phyloP scores from a whole-genome alignment of 2,113 vertebrate genomes.

The Neotoma lepida region DNA sequence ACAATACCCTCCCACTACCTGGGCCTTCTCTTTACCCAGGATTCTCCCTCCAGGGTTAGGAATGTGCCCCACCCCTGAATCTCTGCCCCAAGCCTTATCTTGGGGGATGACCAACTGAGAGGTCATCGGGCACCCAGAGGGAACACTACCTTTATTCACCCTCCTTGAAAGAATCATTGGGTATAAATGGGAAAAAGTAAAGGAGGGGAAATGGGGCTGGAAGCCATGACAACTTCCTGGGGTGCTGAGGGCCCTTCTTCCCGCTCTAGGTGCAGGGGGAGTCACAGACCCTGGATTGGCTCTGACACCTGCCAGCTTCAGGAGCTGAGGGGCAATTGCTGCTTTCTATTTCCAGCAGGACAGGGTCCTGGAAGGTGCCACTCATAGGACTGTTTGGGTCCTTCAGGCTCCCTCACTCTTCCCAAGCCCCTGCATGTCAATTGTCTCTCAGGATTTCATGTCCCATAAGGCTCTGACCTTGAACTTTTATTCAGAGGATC shows the following conservation, averaged over 20 bases:
- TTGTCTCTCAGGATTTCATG: not conserved
- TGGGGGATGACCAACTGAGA: not conserved
- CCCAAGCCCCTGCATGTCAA: not conserved
- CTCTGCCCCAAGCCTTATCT: not conserved
- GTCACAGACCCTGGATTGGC: not conserved
- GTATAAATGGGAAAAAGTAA: not conserved
- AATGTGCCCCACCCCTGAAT: not conserved
- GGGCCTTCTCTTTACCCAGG: not conserved
- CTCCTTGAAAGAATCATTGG: not conserved
- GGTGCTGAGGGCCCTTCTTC: not conserved
- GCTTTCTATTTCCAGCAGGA: not conserved
- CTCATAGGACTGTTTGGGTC: not conserved
- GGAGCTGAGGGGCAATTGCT: not conserved
- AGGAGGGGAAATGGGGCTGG: not conserved
- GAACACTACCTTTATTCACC: not conserved
- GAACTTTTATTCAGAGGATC: not conserved
- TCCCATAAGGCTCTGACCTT: not conserved
- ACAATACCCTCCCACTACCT: not conserved
- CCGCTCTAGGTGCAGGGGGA: not conserved
- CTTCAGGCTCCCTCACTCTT: not conserved
- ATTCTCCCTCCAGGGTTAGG: not conserved
- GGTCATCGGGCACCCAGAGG: not conserved
- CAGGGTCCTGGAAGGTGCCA: not conserved
- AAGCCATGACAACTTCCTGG: not conserved
- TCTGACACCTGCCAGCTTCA: not conserved